Percentiles rank a stretch among this genome's conserved stretches.
Evolutionary conservation across 2,888 invertebrate genomes (phyloP).

Genomic region (Exocentrus adspersus): DNA sequence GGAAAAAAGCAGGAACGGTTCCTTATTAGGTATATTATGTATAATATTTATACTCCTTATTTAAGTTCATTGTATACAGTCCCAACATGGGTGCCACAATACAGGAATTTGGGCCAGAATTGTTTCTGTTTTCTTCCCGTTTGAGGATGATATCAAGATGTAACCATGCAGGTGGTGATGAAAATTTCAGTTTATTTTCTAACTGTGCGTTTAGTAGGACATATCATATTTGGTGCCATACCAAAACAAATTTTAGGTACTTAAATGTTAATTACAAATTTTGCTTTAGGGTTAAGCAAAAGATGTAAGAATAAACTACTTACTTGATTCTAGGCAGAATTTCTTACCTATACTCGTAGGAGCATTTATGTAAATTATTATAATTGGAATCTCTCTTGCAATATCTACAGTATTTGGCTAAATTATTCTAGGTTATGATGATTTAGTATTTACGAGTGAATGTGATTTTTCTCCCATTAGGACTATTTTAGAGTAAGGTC

Average conservation of each 20-base stretch:
- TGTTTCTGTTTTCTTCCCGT: constrained; percentile 32
- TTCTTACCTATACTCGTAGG: constrained; percentile 41
- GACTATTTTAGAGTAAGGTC: constrained; percentile 31
- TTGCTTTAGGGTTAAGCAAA: no score
- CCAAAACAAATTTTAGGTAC: constrained; percentile 46
- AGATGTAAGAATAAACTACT: no score
- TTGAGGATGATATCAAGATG: constrained; percentile 21
- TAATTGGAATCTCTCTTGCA: constrained; percentile 54
- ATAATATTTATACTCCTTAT: constrained; percentile 57
- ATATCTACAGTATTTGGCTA: constrained; percentile 61
- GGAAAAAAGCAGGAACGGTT: constrained; percentile 47
- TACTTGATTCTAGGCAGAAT: no score
- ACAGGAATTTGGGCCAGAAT: constrained; percentile 23
- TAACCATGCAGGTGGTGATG: constrained; percentile 1
- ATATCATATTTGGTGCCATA: constrained; percentile 56
- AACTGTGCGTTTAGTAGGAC: constrained; percentile 44
- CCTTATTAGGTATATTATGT: constrained; percentile 48
- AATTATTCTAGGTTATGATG: constrained; percentile 52
- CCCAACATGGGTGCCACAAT: constrained; percentile 6
- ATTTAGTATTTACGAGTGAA: constrained; percentile 54
- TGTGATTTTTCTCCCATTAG: constrained; percentile 52
- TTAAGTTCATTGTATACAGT: constrained; percentile 17
- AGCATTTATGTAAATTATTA: constrained; percentile 47
- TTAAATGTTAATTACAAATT: constrained; percentile 38
- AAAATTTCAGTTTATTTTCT: constrained; percentile 28